Conservation (phyloP, 2,797 vertebrate genomes). For the Halcyon badia region DNA sequence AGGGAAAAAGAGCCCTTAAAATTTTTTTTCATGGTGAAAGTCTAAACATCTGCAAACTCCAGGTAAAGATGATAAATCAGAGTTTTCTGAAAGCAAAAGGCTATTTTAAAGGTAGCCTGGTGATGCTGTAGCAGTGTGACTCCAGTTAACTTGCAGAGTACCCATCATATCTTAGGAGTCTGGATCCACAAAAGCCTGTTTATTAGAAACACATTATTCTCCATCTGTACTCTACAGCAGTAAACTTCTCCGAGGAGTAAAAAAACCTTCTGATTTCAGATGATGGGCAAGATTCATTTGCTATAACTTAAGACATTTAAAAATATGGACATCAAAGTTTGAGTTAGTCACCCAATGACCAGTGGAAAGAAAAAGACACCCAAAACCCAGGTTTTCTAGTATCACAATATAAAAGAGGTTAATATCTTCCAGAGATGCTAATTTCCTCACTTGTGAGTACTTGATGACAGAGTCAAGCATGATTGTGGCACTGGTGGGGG, state of each 20-base stretch:
- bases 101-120: neutral
- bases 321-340: neutral
- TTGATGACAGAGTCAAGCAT: neutral
- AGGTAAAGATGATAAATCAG: neutral
- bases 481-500: neutral
- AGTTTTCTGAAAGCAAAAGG: neutral
- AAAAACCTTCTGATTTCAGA: neutral
- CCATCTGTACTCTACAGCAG: neutral
- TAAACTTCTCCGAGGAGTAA: neutral
- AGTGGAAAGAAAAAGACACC: neutral
- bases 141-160: neutral
- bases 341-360: neutral
- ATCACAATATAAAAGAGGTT: neutral
- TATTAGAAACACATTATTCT: neutral
- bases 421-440: neutral
- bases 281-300: neutral
- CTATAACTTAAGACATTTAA: neutral
- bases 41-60: neutral
- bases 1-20: rapidly evolving
- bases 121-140: neutral
- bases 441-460: neutral
- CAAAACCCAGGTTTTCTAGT: neutral
- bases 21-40: neutral
- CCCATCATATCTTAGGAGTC: neutral
- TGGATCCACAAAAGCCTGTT: neutral